phyloP scores from a whole-genome alignment of 2,888 invertebrate genomes.

The Macaria liturata region DNA sequence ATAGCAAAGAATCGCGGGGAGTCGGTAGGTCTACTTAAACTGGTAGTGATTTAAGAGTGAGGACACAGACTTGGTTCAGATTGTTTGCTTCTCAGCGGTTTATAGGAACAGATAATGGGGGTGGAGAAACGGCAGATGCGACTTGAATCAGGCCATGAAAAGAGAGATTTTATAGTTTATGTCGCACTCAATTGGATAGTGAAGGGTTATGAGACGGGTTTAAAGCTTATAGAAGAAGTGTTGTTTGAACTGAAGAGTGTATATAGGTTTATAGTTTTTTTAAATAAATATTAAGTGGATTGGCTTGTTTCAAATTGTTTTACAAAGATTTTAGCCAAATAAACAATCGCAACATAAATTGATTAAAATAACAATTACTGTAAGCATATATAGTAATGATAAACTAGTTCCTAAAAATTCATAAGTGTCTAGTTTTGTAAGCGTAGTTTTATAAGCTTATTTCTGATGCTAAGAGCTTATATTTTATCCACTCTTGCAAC shows the following conservation, averaged over 20 bases:
- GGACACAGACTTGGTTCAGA: conserved; percentile 60
- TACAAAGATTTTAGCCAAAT: too few species aligned
- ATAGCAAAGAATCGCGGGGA: conserved; percentile 27
- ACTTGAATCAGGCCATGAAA: conserved; percentile 51
- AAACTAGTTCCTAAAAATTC: too few species aligned
- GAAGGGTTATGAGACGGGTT: neutral
- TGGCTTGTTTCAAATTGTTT: neutral
- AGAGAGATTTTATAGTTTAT: conserved; percentile 32
- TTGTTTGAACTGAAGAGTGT: too few species aligned
- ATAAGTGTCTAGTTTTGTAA: too few species aligned
- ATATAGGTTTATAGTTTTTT: too few species aligned
- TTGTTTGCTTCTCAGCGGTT: conserved; percentile 71
- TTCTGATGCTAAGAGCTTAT: too few species aligned
- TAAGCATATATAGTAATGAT: too few species aligned
- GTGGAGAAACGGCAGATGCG: conserved; percentile 68
- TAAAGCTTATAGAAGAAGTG: too few species aligned
- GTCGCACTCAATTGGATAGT: conserved; percentile 1
- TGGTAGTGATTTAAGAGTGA: conserved; percentile 58
- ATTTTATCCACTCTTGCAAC: too few species aligned
- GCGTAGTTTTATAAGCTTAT: too few species aligned
- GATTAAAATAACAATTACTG: too few species aligned
- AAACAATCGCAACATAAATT: too few species aligned
- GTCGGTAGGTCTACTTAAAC: conserved; percentile 40
- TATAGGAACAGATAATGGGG: conserved; percentile 71
- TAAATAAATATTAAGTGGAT: neutral